Base-by-base conservation (phyloP, 2,113 vertebrate genomes). In the Notothenia coriiceps region DNA sequence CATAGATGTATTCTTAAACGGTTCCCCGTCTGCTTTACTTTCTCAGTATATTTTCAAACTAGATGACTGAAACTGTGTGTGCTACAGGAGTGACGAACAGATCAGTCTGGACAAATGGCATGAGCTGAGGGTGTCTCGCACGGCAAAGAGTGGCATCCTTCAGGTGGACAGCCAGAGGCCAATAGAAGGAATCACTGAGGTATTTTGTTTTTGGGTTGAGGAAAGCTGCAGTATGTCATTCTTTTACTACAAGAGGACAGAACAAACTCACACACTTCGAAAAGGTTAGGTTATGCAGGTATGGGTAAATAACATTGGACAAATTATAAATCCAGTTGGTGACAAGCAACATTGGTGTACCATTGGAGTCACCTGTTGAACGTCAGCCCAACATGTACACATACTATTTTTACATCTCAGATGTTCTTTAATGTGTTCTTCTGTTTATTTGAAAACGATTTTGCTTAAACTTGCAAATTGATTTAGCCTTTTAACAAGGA, bases 91-190 rank as follows among this genome's bases (percentile, higher is more conserved):
- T 79, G 94, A 96, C 67, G 96, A 97, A 52, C 89, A 96, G 46
- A 79, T 99, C 55, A 92, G 81, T 59, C 86, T 98, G 71, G 94
- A 96, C 51, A 88, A 94, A 0, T 99, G 98, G 98, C 98, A 99
- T 0, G 96, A 98, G 17, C 10, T 98, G 47, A 94, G 89, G 49
- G 96, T 97, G 12, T 98, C 97, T 43, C 97, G 98, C 10, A 99
- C 98, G 0, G 98, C 97, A 0, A 99, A 96, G 92, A 98, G 96
- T 4, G 98, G 98, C 0, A 97, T 98, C 89, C 91, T 99, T 0
- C 97, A 98, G 75, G 96, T 99, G 90, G 98, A 99, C 83, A 95
- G 93, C 60, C 98, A 99, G 90, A 96, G 85, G 15, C 93, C 95
- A 0, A 89, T 96, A 46, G 96, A 98, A 89, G 97, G 96, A 22